Percentiles rank a stretch among this genome's conserved stretches.
These are phyloP conservation scores for Crenichthys baileyi DNA, from an alignment of 2,797 vertebrate genomes.

Conservation along the genomic window DNA sequence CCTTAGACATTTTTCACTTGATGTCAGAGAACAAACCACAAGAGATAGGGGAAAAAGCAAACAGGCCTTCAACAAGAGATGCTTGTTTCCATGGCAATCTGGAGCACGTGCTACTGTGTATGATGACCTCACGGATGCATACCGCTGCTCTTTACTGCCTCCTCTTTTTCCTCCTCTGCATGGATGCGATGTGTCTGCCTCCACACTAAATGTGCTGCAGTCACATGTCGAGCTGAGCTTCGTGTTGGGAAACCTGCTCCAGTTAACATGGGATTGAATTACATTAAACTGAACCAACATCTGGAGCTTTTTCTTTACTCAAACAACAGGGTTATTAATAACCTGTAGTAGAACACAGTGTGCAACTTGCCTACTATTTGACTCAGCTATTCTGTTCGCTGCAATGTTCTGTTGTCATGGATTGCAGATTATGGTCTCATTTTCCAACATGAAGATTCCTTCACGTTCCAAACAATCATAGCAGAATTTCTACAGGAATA, in stretches of 20 bases:
- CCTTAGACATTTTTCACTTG: constrained; percentile 43
- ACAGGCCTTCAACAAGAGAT: constrained; percentile 39
- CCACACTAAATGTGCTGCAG: constrained; percentile 35
- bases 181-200: constrained; percentile 50
- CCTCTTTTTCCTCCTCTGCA: constrained; percentile 24
- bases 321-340: neutral
- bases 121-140: constrained; percentile 53
- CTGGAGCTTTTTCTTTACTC: neutral
- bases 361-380: neutral
- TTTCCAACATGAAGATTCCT: neutral
- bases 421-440: neutral
- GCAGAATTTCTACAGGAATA: neutral
- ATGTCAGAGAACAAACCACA: constrained; percentile 24
- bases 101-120: constrained; percentile 60
- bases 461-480: neutral
- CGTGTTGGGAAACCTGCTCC: neutral
- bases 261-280: neutral
- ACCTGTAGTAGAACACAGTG: neutral
- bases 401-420: neutral
- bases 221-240: constrained; percentile 24
- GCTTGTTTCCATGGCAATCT: constrained; percentile 72
- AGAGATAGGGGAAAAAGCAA: constrained; percentile 29
- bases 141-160: constrained; percentile 26
- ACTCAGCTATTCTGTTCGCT: neutral
- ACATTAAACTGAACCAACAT: neutral